Percentiles rank a stretch among this genome's conserved stretches.
These are phyloP conservation scores for Otocyon megalotis DNA, from an alignment of 2,113 vertebrate species.

Conservation along the genomic window DNA sequence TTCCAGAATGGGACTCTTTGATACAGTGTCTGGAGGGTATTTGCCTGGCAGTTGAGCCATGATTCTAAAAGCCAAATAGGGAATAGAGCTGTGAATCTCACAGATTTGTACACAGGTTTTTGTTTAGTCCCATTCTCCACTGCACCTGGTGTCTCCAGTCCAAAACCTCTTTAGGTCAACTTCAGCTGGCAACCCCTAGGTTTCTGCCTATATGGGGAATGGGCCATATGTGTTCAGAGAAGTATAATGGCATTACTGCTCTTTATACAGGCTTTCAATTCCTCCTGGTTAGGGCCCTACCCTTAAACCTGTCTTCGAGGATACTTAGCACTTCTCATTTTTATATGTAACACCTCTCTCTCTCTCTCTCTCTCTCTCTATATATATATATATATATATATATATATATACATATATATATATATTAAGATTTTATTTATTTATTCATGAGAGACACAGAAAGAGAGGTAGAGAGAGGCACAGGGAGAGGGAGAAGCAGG, in stretches of 20 bases:
- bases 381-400: too few relatives aligned
- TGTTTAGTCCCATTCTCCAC: background rate
- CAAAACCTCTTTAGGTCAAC: background rate
- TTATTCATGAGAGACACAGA: too few relatives aligned
- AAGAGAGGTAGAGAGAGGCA: too few relatives aligned
- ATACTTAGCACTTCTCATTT: constrained; percentile 38
- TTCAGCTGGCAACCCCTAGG: background rate
- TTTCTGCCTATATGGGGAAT: background rate
- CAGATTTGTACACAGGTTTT: background rate
- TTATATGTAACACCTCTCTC: constrained; percentile 1
- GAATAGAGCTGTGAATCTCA: background rate
- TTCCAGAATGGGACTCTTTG: background rate
- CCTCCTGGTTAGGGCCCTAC: background rate
- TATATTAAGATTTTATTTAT: too few relatives aligned
- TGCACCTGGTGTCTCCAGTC: background rate
- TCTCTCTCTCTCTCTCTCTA: too few relatives aligned
- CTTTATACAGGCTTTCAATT: background rate
- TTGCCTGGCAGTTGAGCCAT: constrained; percentile 36
- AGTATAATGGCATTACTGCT: background rate
- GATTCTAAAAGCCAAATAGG: background rate
- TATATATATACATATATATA: too few relatives aligned
- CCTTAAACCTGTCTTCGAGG: background rate
- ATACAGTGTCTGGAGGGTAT: background rate
- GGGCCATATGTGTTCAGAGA: background rate
- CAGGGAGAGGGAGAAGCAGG: too few relatives aligned